Evolutionary conservation across 2,113 vertebrate genomes (phyloP).

Genomic region (Pygoscelis adeliae): DNA sequence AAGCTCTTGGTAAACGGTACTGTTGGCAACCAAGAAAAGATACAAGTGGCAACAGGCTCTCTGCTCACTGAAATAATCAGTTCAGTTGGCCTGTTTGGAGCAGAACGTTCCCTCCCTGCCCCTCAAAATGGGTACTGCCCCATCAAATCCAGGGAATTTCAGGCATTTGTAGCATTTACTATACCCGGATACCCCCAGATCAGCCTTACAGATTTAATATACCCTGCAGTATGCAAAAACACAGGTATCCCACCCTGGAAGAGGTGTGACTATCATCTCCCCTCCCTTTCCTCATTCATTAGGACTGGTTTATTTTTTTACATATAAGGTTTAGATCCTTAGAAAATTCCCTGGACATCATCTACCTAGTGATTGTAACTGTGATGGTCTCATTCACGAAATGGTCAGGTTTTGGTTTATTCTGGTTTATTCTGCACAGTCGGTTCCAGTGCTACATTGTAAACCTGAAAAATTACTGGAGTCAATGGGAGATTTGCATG

Average conservation of each 20-base stretch:
- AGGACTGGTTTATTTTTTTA: neutral
- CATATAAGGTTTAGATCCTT: neutral
- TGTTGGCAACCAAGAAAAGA: neutral
- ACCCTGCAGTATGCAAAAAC: neutral
- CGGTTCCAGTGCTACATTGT: neutral
- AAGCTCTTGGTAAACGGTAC: neutral
- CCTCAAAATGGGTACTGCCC: neutral
- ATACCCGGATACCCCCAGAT: neutral
- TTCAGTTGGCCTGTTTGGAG: neutral
- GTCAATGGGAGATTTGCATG: neutral
- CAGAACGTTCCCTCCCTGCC: neutral
- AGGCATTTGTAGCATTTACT: neutral
- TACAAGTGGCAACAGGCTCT: neutral
- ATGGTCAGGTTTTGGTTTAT: neutral
- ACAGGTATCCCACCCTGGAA: neutral
- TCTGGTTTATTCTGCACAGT: neutral
- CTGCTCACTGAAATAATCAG: neutral
- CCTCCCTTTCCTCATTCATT: neutral
- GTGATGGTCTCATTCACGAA: neutral
- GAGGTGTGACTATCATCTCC: neutral
- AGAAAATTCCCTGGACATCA: neutral
- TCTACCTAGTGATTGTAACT: neutral
- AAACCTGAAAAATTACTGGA: neutral
- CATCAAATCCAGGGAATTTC: neutral
- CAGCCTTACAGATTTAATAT: neutral